phyloP scores from a whole-genome alignment of 1,140 invertebrate species.

The Aphaenogaster ashmeadi region DNA sequence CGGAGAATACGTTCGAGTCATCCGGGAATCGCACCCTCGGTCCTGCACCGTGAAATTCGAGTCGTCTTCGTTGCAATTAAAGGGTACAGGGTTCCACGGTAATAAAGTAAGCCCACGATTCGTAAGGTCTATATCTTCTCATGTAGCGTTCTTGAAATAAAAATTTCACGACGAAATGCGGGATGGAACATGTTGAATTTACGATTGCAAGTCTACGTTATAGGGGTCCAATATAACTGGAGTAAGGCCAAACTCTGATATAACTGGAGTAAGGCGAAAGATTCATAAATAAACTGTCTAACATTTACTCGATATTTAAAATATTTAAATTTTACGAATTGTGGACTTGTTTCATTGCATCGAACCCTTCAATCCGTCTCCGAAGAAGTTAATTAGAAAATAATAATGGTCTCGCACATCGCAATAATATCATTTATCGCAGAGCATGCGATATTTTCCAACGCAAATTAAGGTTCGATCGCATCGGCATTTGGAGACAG shows the following conservation, averaged over 20 bases:
- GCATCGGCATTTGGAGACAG: neutral
- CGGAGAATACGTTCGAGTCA: constrained; percentile 67
- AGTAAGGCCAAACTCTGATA: neutral
- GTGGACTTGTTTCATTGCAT: neutral
- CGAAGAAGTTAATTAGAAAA: neutral
- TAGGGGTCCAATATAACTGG: neutral
- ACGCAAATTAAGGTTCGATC: neutral
- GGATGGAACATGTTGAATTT: neutral
- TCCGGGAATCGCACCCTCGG: constrained; percentile 72
- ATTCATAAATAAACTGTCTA: neutral
- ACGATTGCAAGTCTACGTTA: neutral
- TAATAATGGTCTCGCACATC: neutral
- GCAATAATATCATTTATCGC: neutral
- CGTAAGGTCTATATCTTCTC: neutral
- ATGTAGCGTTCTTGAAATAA: neutral
- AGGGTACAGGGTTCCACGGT: neutral
- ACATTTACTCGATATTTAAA: neutral
- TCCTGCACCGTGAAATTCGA: constrained; percentile 62
- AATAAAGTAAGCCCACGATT: neutral
- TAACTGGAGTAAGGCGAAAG: neutral
- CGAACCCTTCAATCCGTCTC: neutral
- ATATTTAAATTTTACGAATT: neutral
- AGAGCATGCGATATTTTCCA: neutral
- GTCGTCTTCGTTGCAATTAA: constrained; percentile 25
- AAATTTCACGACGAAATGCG: neutral